Evolutionary conservation across 2,888 invertebrate species (phyloP).

Genomic region (Eupithecia exiguata): DNA sequence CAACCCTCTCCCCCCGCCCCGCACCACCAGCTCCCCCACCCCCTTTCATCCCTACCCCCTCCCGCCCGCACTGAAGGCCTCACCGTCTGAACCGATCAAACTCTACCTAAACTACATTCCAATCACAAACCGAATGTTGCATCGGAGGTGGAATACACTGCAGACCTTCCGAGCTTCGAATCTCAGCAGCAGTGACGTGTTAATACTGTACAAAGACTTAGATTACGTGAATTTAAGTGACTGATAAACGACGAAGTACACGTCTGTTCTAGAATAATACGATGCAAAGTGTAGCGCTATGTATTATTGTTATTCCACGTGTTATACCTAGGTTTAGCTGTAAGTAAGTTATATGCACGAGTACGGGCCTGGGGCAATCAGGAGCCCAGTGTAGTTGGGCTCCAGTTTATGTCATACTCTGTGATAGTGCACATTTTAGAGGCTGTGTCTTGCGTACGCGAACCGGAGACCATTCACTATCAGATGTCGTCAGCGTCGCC

Average conservation of each 20-base stretch:
- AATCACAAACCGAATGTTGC: slow-evolving; percentile 46
- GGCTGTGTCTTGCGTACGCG: slow-evolving; percentile 61
- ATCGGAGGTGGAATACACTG: slow-evolving; percentile 47
- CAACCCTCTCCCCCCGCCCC: slow-evolving; percentile 83
- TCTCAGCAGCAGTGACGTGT: slow-evolving; percentile 57
- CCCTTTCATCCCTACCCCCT: slow-evolving; percentile 85
- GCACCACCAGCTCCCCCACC: slow-evolving; percentile 75
- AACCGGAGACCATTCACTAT: slow-evolving; percentile 49
- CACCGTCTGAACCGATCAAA: slow-evolving; percentile 84
- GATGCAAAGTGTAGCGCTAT: slow-evolving; percentile 73
- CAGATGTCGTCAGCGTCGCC: slow-evolving; percentile 46
- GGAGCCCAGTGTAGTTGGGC: slow-evolving; percentile 64
- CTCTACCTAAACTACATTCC: slow-evolving; percentile 64
- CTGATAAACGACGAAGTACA: slow-evolving; percentile 61
- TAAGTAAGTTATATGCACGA: slow-evolving; percentile 78
- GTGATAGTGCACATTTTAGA: slow-evolving; percentile 79
- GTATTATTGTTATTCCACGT: slow-evolving; percentile 79
- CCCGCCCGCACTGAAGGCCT: slow-evolving; percentile 88
- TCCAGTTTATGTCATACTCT: slow-evolving; percentile 83
- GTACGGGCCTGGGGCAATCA: slow-evolving; percentile 83
- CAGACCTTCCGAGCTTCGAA: slow-evolving; percentile 43
- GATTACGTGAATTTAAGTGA: slow-evolving; percentile 61
- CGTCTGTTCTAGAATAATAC: slow-evolving; percentile 64
- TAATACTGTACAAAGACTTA: slow-evolving; percentile 74
- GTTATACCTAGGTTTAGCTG: slow-evolving; percentile 77